These are phyloP conservation scores for Pasiphila rectangulata DNA, from an alignment of 2,888 invertebrate species.

Conservation along the genomic window DNA sequence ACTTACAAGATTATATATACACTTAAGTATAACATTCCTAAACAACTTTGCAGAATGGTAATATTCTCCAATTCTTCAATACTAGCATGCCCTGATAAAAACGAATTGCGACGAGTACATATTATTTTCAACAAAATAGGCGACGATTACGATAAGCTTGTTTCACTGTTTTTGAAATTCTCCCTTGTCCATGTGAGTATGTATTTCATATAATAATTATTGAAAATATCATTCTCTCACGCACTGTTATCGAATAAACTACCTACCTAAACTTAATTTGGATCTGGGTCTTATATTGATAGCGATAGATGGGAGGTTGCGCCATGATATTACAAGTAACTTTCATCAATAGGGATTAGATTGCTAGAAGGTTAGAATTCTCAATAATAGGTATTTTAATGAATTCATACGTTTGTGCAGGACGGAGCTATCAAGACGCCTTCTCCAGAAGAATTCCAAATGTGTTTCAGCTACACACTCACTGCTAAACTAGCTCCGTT, in stretches of 20 bases:
- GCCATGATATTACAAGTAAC: too few relatives aligned
- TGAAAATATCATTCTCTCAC: not conserved
- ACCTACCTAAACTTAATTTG: too few relatives aligned
- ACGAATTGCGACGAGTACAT: slow-evolving; percentile 61
- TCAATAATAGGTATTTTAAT: too few relatives aligned
- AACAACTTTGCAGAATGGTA: slow-evolving; percentile 55
- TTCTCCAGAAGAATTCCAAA: slow-evolving; percentile 53
- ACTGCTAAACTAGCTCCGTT: slow-evolving; percentile 64
- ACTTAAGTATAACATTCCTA: too few relatives aligned
- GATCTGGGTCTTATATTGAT: too few relatives aligned
- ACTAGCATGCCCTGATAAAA: slow-evolving; percentile 65
- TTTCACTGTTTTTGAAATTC: slow-evolving; percentile 62
- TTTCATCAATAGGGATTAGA: too few relatives aligned
- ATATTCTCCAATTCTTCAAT: slow-evolving; percentile 70
- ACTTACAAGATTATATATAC: not conserved
- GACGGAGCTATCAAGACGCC: slow-evolving; percentile 51
- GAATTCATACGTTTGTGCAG: too few relatives aligned
- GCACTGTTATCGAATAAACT: too few relatives aligned
- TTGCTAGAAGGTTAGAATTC: too few relatives aligned
- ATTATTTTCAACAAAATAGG: slow-evolving; percentile 62
- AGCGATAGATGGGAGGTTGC: too few relatives aligned
- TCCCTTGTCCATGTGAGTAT: slow-evolving; percentile 59
- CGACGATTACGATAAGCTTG: slow-evolving; percentile 62
- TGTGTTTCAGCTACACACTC: slow-evolving; percentile 68
- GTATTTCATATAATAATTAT: not conserved